phyloP scores from a whole-genome alignment of 2,113 vertebrate genomes.

The Muscicapa adusta region DNA sequence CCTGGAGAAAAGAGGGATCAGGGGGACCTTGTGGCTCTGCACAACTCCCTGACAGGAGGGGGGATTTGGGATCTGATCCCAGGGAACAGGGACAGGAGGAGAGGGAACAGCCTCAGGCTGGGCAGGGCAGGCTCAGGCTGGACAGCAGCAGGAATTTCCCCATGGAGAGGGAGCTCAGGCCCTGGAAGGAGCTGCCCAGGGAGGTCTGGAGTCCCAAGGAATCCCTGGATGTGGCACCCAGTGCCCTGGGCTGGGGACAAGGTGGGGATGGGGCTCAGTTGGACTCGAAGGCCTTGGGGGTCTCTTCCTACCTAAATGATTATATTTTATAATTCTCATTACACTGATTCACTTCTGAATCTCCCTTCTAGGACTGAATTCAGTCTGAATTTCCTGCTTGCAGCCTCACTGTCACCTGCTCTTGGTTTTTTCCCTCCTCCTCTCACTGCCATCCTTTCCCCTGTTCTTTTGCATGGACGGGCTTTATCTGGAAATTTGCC shows the following conservation, averaged over 20 bases:
- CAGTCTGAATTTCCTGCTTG: background rate
- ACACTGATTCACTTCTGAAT: background rate
- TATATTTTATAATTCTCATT: background rate
- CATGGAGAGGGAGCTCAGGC: fast-evolving
- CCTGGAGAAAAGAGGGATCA: background rate
- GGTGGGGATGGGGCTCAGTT: fast-evolving
- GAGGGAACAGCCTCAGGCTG: fast-evolving
- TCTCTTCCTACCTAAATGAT: background rate
- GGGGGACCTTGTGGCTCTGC: background rate
- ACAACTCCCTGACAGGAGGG: background rate
- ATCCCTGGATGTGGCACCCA: fast-evolving
- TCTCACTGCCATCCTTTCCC: background rate
- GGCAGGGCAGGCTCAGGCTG: background rate
- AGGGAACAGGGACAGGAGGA: background rate
- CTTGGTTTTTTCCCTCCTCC: background rate
- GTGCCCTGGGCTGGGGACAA: background rate
- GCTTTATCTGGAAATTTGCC: background rate
- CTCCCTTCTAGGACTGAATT: background rate
- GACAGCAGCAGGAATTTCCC: fast-evolving
- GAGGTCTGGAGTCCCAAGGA: background rate
- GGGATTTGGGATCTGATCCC: fast-evolving
- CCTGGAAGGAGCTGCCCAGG: background rate
- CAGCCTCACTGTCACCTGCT: background rate
- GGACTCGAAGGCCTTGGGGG: fast-evolving
- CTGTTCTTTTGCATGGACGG: background rate